These are phyloP conservation scores for Calypte anna DNA, from an alignment of 2,113 vertebrate species.

Conservation along the genomic window DNA sequence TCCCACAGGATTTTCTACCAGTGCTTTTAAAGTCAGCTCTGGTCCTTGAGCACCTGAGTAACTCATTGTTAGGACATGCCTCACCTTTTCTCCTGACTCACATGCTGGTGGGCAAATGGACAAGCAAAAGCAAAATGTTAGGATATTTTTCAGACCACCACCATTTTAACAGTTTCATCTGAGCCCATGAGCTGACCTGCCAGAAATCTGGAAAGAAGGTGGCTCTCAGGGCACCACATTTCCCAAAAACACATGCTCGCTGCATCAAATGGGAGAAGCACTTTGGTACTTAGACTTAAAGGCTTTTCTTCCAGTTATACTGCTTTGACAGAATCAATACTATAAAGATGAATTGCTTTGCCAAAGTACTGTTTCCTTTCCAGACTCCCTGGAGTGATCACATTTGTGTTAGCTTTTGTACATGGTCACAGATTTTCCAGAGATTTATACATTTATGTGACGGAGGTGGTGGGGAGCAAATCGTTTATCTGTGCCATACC, in stretches of 20 bases:
- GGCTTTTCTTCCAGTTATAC: background rate
- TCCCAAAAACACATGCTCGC: background rate
- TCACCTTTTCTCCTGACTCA: constrained; percentile 12
- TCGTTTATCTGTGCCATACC: background rate
- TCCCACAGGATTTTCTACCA: background rate
- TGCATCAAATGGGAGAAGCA: background rate
- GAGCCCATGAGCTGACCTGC: background rate
- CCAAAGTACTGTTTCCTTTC: background rate
- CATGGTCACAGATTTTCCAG: background rate
- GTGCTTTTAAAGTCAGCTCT: background rate
- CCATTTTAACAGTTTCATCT: background rate
- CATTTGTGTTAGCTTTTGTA: background rate
- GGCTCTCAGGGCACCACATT: background rate
- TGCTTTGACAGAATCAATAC: background rate
- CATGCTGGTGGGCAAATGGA: background rate
- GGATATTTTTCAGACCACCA: fast-evolving
- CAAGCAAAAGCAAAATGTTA: background rate
- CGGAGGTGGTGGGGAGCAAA: fast-evolving
- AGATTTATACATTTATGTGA: background rate
- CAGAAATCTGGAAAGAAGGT: background rate
- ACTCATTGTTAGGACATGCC: background rate
- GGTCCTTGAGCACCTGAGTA: background rate
- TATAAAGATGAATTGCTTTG: background rate
- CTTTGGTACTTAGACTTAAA: background rate
- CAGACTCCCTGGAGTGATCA: background rate